phyloP scores from a whole-genome alignment of 1,140 invertebrate genomes.

The Temnothorax curvispinosus region DNA sequence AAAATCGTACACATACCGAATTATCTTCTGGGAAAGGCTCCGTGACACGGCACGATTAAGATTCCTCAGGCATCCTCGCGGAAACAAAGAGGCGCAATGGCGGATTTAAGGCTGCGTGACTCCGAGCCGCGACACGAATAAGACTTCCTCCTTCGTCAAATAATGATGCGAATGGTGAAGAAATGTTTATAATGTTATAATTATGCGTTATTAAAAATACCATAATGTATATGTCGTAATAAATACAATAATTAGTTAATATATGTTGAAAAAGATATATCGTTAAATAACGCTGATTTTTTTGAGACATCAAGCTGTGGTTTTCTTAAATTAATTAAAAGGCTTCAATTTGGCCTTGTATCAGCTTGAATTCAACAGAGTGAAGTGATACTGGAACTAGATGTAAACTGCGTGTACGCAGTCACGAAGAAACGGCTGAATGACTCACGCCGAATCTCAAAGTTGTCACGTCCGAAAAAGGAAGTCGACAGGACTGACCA shows the following conservation, averaged over 20 bases:
- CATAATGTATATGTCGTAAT: background rate
- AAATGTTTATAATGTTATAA: background rate
- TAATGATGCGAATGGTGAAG: background rate
- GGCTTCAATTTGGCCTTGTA: background rate
- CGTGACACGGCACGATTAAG: constrained; percentile 19
- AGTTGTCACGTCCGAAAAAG: constrained; percentile 35
- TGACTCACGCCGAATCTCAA: constrained; percentile 21
- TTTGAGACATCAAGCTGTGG: background rate
- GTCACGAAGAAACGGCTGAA: background rate
- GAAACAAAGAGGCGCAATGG: constrained; percentile 2
- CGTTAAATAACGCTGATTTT: background rate
- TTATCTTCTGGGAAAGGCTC: constrained; percentile 17
- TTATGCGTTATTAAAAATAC: background rate
- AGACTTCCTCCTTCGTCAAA: background rate
- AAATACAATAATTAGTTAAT: background rate
- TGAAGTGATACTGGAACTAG: background rate
- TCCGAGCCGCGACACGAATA: background rate
- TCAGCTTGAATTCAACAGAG: background rate
- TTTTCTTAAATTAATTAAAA: background rate
- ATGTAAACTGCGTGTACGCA: background rate
- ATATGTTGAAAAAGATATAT: background rate
- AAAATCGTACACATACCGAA: background rate
- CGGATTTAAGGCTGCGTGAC: constrained; percentile 11
- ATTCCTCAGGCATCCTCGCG: constrained; percentile 3
- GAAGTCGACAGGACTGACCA: background rate